phyloP scores from a whole-genome alignment of 2,797 vertebrate genomes.

The Darevskia mixta region DNA sequence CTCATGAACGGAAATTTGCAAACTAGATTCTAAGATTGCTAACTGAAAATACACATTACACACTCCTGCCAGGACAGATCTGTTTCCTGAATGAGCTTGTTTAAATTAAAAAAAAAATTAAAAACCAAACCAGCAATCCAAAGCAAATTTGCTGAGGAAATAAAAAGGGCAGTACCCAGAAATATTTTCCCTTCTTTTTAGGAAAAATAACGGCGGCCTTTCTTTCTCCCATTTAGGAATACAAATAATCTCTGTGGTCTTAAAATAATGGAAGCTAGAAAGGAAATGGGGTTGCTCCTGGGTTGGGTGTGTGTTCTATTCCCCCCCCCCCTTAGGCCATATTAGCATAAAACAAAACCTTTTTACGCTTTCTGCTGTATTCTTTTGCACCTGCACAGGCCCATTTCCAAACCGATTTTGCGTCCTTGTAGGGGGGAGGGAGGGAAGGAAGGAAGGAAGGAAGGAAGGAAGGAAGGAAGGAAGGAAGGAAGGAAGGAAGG shows the following conservation, averaged over 20 bases:
- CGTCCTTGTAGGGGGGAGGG: accelerated
- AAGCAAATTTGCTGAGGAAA: not conserved
- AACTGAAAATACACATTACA: constrained; percentile 9
- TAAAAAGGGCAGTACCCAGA: not conserved
- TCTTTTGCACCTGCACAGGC: too few species aligned
- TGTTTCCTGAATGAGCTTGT: constrained; percentile 61
- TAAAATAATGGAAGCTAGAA: not conserved
- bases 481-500: not conserved
- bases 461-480: not conserved
- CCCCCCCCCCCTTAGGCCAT: not conserved
- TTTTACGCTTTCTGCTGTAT: not conserved
- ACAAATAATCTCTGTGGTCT: not conserved
- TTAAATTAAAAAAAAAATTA: constrained; percentile 49
- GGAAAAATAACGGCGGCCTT: not conserved
- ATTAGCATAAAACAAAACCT: not conserved
- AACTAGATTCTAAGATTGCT: constrained; percentile 50
- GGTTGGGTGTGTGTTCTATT: not conserved
- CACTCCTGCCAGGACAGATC: constrained; percentile 53
- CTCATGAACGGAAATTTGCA: constrained; percentile 51
- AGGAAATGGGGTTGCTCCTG: not conserved
- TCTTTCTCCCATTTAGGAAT: not conserved
- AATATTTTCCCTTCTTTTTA: not conserved
- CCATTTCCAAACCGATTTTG: not conserved
- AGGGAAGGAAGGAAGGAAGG: not conserved
- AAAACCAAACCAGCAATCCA: constrained; percentile 31